phyloP scores from a whole-genome alignment of 2,113 vertebrate genomes.

The Cavia aperea region DNA sequence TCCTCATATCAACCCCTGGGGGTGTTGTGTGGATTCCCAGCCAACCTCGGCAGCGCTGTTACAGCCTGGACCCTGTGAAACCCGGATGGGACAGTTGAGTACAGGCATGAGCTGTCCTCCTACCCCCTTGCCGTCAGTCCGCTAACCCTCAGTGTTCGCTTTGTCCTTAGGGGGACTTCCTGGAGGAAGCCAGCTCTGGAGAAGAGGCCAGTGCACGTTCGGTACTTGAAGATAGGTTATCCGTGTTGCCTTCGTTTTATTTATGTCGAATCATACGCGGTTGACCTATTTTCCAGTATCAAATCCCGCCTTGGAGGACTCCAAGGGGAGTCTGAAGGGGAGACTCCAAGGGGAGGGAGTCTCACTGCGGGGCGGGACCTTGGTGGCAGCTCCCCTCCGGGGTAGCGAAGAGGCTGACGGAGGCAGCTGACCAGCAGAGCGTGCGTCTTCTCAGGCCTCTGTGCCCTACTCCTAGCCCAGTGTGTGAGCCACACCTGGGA shows the following conservation, averaged over 20 bases:
- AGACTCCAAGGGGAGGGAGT: neutral
- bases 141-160: neutral
- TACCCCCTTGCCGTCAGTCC: neutral
- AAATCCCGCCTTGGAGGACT: constrained; percentile 6
- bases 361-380: neutral
- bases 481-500: rapidly evolving
- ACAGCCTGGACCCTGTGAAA: neutral
- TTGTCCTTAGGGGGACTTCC: neutral
- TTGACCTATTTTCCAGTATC: constrained; percentile 55
- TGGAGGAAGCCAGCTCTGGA: constrained; percentile 33
- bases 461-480: rapidly evolving
- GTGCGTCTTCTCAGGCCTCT: neutral
- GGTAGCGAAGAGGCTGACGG: neutral
- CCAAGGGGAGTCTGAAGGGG: neutral
- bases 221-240: constrained; percentile 52
- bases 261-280: constrained; percentile 43
- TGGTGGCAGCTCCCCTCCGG: neutral
- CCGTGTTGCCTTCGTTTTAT: constrained; percentile 54
- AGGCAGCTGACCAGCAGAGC: neutral
- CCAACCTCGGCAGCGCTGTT: rapidly evolving
- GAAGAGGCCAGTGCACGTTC: neutral
- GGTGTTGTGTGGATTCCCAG: neutral
- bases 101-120: rapidly evolving
- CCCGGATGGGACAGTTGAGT: neutral
- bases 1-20: neutral